These are phyloP conservation scores for Achatina immaculata DNA, from an alignment of 1,140 invertebrate species.

Conservation along the genomic window DNA sequence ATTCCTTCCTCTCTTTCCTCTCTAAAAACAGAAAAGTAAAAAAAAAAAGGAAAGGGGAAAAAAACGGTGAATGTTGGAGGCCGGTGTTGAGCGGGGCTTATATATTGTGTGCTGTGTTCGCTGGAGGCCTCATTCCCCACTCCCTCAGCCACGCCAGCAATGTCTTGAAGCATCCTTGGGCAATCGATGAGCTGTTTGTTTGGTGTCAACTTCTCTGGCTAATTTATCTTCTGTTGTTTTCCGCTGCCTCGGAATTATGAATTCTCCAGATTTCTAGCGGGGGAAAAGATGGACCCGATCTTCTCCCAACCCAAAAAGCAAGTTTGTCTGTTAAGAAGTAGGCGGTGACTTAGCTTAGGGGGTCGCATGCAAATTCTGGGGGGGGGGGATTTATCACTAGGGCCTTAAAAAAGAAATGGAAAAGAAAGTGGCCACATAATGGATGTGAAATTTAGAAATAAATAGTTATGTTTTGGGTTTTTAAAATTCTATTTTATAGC, in stretches of 20 bases:
- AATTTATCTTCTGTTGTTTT: slow-evolving; percentile 11
- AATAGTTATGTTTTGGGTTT: too few species aligned
- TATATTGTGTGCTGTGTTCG: background rate
- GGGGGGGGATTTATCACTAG: too few species aligned
- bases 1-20: too few species aligned
- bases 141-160: background rate
- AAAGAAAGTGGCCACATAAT: too few species aligned
- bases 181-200: slow-evolving; percentile 16
- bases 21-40: too few species aligned
- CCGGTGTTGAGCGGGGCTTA: slow-evolving; percentile 2
- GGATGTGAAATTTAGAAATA: too few species aligned
- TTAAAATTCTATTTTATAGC: too few species aligned
- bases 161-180: slow-evolving; percentile 9
- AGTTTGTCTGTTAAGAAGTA: slow-evolving; percentile 12
- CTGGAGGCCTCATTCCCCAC: background rate
- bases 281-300: background rate
- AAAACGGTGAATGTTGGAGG: background rate
- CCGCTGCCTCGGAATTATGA: background rate
- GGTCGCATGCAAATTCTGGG: too few species aligned
- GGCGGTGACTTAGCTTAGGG: background rate
- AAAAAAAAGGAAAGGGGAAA: background rate
- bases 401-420: too few species aligned
- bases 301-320: background rate
- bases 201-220: background rate
- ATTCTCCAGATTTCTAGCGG: background rate